Base-by-base conservation (phyloP, 2,888 invertebrate species). In the Rhingia rostrata region DNA sequence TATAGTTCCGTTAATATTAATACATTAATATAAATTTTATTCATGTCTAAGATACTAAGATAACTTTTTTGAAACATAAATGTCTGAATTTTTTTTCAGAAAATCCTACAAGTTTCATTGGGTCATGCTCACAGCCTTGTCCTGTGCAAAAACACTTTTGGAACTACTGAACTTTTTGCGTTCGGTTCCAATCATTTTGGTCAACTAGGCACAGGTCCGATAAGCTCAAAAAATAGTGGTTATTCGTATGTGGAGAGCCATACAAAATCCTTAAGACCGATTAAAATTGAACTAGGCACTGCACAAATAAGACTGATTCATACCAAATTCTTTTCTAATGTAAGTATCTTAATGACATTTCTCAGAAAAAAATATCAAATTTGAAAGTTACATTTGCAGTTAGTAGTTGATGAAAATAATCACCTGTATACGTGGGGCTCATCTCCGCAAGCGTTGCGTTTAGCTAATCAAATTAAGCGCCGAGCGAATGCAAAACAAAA, bases 121-220 rank as follows among this genome's bases (percentile, higher is more conserved):
- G 92, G 91, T 3, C 92, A 92, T 88, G 91, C 91, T 3, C 92
- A 92, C 87, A 90, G 89, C 30, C 82, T 92, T 75, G 91, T 92
- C 61, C 87, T 92, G n/a, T 91, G 91, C 74, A 88, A 88, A 82
- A 45, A 10, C 22, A 7, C 51, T 6, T 12, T 41, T n/a, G 86
- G 88, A 33, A 86, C 86, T 33, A 90, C 88, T 12, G 89, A 90
- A 69, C 93, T 98, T 6, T 98, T 96, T 91, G 93, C 95, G 0
- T 95, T 97, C 92, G 98, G 98, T 3, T 96, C 96, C 66, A 97
- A 96, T 89, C 93, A 94, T 61, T 97, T 95, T 91, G 98, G 98
- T 0, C 98, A 98, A 90, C 92, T 98, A 39, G 98, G 98, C 47
- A 91, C 94, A 45, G 95, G 95, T 3, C 91, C 63, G 6, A 45